phyloP scores from a whole-genome alignment of 2,888 invertebrate genomes.

The Eudasyphora cyanicolor region DNA sequence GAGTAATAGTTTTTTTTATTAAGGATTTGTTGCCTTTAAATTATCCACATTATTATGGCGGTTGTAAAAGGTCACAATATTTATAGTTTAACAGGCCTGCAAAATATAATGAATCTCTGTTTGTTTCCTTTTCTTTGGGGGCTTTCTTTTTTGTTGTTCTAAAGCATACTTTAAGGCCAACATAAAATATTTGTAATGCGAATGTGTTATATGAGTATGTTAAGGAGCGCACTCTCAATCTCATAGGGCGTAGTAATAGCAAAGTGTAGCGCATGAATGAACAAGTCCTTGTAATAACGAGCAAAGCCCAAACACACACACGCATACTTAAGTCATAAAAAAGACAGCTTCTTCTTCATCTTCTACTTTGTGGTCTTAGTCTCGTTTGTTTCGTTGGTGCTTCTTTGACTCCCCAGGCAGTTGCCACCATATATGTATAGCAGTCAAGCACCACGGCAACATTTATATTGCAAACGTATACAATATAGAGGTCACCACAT shows the following conservation, averaged over 20 bases:
- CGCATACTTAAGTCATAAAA: not conserved
- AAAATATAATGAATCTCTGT: too few species aligned
- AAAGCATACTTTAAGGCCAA: constrained; percentile 1
- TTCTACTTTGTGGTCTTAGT: too few species aligned
- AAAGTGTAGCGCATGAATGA: too few species aligned
- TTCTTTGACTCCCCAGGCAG: not conserved
- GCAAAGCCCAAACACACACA: not conserved
- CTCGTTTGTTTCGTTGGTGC: too few species aligned
- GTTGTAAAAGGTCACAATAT: not conserved
- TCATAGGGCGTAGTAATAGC: not conserved
- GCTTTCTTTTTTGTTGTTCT: not conserved
- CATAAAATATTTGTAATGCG: not conserved
- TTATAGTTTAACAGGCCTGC: not conserved
- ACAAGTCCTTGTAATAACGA: not conserved
- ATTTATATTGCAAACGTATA: too few species aligned
- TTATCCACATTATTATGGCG: not conserved
- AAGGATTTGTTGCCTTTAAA: not conserved
- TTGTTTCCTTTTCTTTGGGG: not conserved
- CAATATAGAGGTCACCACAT: constrained; percentile 23
- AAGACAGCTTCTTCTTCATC: not conserved
- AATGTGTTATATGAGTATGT: not conserved
- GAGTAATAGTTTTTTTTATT: not conserved
- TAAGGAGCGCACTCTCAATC: not conserved
- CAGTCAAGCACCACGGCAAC: not conserved
- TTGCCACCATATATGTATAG: too few species aligned